Conservation (phyloP, 2,113 vertebrate species). For the Cromileptes altivelis region DNA sequence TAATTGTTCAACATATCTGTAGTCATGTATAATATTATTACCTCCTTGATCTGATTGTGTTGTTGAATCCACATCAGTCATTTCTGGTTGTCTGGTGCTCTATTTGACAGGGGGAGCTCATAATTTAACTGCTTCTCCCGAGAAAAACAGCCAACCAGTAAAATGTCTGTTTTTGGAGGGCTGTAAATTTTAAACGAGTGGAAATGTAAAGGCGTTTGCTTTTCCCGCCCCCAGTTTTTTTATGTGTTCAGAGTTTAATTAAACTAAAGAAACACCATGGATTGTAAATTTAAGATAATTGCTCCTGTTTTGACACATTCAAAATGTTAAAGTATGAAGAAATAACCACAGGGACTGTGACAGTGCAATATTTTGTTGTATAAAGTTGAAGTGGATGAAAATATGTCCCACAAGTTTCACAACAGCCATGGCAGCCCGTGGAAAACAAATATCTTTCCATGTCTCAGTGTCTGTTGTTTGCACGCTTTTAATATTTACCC, state of each 20-base stretch:
- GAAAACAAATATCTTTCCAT: slow-evolving; percentile 32
- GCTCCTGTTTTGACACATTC: slow-evolving; percentile 5
- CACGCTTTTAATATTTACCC: not conserved
- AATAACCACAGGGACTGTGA: slow-evolving; percentile 14
- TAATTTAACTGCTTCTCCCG: slow-evolving; percentile 15
- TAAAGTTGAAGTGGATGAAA: slow-evolving; percentile 6
- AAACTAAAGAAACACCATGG: slow-evolving; percentile 11
- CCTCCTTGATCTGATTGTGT: slow-evolving; percentile 7
- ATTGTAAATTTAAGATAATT: not conserved
- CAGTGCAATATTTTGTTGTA: slow-evolving; percentile 2
- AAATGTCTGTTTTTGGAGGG: slow-evolving; percentile 59
- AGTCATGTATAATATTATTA: not conserved
- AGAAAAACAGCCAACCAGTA: slow-evolving; percentile 40
- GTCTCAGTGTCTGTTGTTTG: slow-evolving; percentile 20
- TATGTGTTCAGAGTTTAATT: slow-evolving; percentile 20
- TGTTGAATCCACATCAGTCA: not conserved
- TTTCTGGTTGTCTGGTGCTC: slow-evolving; percentile 12
- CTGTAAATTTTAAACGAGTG: slow-evolving; percentile 51
- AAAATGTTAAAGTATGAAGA: slow-evolving; percentile 9
- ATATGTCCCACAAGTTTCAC: not conserved
- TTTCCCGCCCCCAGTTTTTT: not conserved
- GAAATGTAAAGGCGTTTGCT: slow-evolving; percentile 35
- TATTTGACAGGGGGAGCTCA: slow-evolving; percentile 15
- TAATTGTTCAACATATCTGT: not conserved
- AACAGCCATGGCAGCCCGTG: slow-evolving; percentile 8